Percentiles rank a stretch among this genome's conserved stretches.
These are phyloP conservation scores for Anisognathus igniventris DNA, from an alignment of 2,797 vertebrate species.

Conservation along the genomic window DNA sequence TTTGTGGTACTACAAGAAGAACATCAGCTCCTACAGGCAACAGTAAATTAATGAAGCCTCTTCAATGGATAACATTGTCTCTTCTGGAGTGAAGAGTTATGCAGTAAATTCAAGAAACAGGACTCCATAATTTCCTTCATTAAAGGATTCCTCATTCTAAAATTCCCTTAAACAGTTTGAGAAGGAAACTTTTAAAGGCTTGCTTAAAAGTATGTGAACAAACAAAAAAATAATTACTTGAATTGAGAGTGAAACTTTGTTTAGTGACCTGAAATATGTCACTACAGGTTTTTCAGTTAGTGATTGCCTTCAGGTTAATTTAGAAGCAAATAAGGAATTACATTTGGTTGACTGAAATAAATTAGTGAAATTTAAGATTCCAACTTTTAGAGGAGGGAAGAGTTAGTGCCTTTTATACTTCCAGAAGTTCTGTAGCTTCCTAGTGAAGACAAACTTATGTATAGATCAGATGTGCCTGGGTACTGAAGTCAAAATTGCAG, in stretches of 20 bases:
- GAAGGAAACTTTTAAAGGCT: background rate
- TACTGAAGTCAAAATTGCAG: background rate
- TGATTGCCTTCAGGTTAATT: background rate
- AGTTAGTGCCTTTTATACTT: background rate
- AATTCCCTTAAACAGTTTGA: background rate
- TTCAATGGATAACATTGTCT: background rate
- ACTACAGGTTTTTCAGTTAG: background rate
- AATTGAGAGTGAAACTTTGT: background rate
- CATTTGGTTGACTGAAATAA: background rate
- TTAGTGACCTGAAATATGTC: background rate
- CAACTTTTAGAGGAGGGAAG: background rate
- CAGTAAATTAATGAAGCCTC: background rate
- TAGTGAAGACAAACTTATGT: background rate
- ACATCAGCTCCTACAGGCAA: background rate
- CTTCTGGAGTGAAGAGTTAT: background rate
- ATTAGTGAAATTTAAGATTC: background rate
- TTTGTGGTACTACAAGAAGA: background rate
- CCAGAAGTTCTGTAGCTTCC: background rate
- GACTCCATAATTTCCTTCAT: background rate
- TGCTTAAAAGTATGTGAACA: background rate
- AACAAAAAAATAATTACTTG: background rate
- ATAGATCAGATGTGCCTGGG: background rate
- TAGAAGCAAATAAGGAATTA: background rate
- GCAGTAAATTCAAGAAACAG: background rate
- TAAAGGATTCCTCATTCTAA: background rate